Evolutionary conservation across 2,113 vertebrate genomes (phyloP), one percentile per base, ranked within the genome.

Genomic region (Columbina picui): DNA sequence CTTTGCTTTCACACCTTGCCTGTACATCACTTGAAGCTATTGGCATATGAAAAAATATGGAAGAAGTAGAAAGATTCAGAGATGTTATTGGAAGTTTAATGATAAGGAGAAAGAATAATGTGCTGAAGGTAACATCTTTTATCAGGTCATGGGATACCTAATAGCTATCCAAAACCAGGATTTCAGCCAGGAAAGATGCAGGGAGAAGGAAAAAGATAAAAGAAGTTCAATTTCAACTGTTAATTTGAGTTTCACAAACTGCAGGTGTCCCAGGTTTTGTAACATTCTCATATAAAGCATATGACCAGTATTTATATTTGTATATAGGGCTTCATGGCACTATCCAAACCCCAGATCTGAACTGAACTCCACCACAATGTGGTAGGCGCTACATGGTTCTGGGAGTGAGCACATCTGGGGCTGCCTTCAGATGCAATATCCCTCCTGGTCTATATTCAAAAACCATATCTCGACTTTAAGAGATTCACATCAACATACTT

Each of bases 361-460:
- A 11, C 18, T 79, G 57, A 86, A n/a, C 12, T 61, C 39, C 74
- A 27, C 29, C 64, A 5, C 15, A 18, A 1, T 0, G 0, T 45
- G 8, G 6, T 52, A 7, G 18, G n/a, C 9, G 6, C 26, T 38
- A 38, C n/a, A 1, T 10, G 26, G 47, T 38, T 64, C 30, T 86
- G 38, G 34, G 56, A 41, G 6, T 7, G 12, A 69, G 45, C 19
- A 86, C 6, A 50, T n/a, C n/a, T 59, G 9, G 45, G 19, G 3
- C 20, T 77, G 13, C 23, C 10, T 50, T 67, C 52, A 78, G 36
- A 29, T 39, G 34, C n/a, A 60, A 21, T 3, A 76, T 43, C 10
- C 19, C 3, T 65, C 14, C 34, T 45, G 20, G 12, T 5, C n/a
- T 76, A 2, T 23, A 60, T 64, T 71, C 56, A 23, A 30, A 82